Percentiles rank a stretch among this genome's conserved stretches.
These are phyloP conservation scores for Agonopterix alstromeriana DNA, from an alignment of 2,888 invertebrate species.

Conservation along the genomic window DNA sequence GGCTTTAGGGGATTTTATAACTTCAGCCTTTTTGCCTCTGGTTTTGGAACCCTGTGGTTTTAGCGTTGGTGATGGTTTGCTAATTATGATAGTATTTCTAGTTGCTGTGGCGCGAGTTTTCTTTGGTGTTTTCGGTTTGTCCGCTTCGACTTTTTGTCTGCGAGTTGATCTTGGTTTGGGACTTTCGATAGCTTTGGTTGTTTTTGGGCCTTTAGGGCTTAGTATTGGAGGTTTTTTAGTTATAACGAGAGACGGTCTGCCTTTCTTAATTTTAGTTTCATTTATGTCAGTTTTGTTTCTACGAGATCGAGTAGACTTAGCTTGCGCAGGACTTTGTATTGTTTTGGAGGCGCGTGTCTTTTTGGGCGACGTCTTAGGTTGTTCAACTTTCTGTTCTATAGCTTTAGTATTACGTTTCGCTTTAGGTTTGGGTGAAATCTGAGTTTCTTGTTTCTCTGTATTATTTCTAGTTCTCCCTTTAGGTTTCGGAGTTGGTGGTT, in stretches of 20 bases:
- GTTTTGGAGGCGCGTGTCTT: slow-evolving; percentile 12
- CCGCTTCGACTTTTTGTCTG: slow-evolving; percentile 7
- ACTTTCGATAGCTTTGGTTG: slow-evolving; percentile 4
- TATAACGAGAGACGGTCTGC: slow-evolving; percentile 31
- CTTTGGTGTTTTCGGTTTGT: slow-evolving; percentile 28
- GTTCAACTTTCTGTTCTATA: too few species aligned
- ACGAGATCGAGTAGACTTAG: slow-evolving; percentile 6
- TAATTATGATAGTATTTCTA: slow-evolving; percentile 24
- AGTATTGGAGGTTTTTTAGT: slow-evolving; percentile 38
- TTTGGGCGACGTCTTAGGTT: slow-evolving; percentile 13
- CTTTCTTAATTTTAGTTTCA: slow-evolving; percentile 22
- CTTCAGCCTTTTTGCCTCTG: not conserved
- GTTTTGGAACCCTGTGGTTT: slow-evolving; percentile 24
- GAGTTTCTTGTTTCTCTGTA: not conserved
- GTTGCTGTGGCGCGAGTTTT: slow-evolving; percentile 24
- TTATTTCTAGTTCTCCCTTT: not conserved
- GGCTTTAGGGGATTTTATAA: not conserved
- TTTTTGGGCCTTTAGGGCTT: slow-evolving; percentile 17
- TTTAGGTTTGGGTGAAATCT: not conserved
- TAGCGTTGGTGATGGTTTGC: slow-evolving; percentile 34
- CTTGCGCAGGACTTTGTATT: not conserved
- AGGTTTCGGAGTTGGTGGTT: not conserved
- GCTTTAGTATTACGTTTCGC: not conserved
- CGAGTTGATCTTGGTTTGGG: slow-evolving; percentile 16
- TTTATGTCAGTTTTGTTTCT: slow-evolving; percentile 1